Conservation (phyloP, 2,113 vertebrate genomes). For the Malurus elegans region DNA sequence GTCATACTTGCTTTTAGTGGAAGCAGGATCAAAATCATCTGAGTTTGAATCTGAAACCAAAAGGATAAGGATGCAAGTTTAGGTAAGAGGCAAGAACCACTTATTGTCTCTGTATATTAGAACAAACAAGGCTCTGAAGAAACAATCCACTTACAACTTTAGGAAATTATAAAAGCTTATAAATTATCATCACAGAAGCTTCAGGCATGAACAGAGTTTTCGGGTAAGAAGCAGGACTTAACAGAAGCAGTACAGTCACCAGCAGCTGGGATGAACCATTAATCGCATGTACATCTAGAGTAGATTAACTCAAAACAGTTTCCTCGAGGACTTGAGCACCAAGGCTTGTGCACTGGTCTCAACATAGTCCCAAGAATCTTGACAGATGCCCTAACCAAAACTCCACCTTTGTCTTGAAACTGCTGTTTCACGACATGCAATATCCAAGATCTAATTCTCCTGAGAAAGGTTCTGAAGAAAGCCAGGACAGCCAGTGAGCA, state of each 20-base stretch:
- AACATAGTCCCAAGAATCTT: not conserved
- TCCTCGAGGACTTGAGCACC: not conserved
- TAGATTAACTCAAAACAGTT: not conserved
- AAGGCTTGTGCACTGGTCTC: not conserved
- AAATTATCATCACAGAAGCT: not conserved
- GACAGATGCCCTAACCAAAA: not conserved
- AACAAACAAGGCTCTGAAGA: not conserved
- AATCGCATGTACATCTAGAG: not conserved
- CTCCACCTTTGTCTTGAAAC: not conserved
- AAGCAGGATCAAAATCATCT: conserved; percentile 98
- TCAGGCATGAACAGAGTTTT: not conserved
- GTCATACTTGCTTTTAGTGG: conserved; percentile 99
- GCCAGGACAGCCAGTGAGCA: not conserved
- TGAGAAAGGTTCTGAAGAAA: not conserved
- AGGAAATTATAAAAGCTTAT: not conserved
- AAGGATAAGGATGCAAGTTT: not conserved
- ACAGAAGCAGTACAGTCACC: not conserved
- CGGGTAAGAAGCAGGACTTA: not conserved
- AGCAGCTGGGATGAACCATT: not conserved
- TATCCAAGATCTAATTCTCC: not conserved
- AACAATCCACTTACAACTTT: not conserved
- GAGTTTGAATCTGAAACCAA: conserved; percentile 90
- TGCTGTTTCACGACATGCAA: not conserved
- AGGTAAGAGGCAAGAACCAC: not conserved
- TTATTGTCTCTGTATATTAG: not conserved